Conservation (phyloP, 2,113 vertebrate species). For the Cnemophilus loriae region DNA sequence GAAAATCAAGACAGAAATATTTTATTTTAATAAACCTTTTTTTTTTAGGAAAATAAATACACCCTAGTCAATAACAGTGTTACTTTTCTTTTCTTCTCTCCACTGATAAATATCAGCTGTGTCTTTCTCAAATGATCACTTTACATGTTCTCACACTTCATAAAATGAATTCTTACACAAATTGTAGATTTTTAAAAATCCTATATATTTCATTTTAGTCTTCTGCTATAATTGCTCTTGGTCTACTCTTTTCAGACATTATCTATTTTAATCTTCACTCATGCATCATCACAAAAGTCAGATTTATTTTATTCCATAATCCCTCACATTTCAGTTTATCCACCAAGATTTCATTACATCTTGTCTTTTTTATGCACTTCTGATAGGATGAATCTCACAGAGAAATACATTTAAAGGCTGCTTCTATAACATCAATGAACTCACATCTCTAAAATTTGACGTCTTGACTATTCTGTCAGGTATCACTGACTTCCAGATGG, state of each 20-base stretch:
- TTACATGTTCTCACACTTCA: background rate
- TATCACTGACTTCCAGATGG: background rate
- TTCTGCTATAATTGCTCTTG: background rate
- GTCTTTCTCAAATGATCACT: background rate
- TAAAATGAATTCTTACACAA: background rate
- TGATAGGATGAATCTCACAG: background rate
- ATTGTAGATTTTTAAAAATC: background rate
- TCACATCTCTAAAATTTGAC: background rate
- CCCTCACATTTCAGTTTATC: background rate
- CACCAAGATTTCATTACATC: background rate
- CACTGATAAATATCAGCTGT: background rate
- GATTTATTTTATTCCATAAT: background rate
- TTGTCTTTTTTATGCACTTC: background rate
- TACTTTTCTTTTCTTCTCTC: background rate
- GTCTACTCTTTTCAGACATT: background rate
- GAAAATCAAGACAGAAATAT: background rate
- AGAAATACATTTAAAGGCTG: background rate
- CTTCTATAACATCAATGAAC: background rate
- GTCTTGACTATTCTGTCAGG: background rate
- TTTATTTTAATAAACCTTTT: background rate
- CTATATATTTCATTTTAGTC: background rate
- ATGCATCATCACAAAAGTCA: background rate
- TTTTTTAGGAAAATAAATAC: background rate
- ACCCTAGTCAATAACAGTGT: background rate
- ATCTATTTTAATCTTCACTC: background rate